phyloP scores from a whole-genome alignment of 2,113 vertebrate genomes.

The Antennarius striatus region DNA sequence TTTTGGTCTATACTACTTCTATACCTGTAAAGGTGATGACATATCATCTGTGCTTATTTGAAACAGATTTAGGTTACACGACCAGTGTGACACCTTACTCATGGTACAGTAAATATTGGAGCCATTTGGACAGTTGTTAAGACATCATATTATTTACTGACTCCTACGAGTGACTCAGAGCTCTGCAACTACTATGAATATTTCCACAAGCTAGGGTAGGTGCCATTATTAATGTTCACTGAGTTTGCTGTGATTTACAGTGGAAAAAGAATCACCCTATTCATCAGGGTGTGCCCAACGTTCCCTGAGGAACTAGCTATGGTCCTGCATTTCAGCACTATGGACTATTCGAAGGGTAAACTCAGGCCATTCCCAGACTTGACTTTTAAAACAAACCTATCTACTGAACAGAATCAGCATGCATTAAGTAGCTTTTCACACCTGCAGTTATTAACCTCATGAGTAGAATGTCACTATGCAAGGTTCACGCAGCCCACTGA shows the following conservation, averaged over 20 bases:
- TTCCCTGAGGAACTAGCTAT: conserved; percentile 18
- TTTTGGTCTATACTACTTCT: conserved; percentile 8
- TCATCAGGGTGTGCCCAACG: conserved; percentile 23
- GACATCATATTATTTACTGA: conserved; percentile 61
- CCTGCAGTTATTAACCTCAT: conserved; percentile 33
- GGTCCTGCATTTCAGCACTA: conserved; percentile 24
- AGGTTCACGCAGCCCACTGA: conserved; percentile 33
- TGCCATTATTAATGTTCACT: conserved; percentile 66
- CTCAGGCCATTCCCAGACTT: neutral
- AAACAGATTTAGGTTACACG: conserved; percentile 22
- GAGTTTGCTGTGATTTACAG: conserved; percentile 56
- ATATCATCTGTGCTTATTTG: conserved; percentile 18
- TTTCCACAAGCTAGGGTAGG: conserved; percentile 63
- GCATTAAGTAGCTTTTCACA: conserved; percentile 23
- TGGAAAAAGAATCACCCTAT: conserved; percentile 41
- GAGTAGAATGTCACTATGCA: conserved; percentile 25
- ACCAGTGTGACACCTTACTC: conserved; percentile 34
- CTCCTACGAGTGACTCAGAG: conserved; percentile 55
- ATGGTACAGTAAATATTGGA: conserved; percentile 41
- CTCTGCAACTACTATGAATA: conserved; percentile 60
- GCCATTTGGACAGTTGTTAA: conserved; percentile 62
- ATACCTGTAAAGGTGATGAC: neutral
- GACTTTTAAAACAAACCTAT: conserved; percentile 20
- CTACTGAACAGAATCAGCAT: conserved; percentile 27
- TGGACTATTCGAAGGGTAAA: conserved; percentile 41